These are phyloP conservation scores for Menidia beryllina DNA, from an alignment of 2,113 vertebrate species.

Conservation along the genomic window DNA sequence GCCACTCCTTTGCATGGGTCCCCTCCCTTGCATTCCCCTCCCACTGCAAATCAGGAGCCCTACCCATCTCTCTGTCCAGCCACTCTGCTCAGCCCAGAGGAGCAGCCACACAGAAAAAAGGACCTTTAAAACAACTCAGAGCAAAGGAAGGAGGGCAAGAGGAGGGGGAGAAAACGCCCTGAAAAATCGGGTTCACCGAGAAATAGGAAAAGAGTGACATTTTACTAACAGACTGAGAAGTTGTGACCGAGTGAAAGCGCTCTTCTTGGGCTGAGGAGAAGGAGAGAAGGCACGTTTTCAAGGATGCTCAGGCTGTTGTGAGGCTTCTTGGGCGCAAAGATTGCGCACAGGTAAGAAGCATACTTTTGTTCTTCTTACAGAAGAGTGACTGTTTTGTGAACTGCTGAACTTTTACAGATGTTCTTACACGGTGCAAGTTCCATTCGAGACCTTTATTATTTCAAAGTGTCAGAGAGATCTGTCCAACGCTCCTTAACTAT, in stretches of 20 bases:
- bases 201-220: constrained; percentile 67
- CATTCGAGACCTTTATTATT: background rate
- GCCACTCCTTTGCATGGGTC: constrained; percentile 79
- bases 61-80: constrained; percentile 68
- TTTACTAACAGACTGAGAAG: constrained; percentile 59
- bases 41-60: constrained; percentile 77
- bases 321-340: constrained; percentile 71
- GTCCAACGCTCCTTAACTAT: constrained; percentile 12
- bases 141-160: constrained; percentile 52
- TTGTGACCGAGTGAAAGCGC: constrained; percentile 61
- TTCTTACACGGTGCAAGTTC: background rate
- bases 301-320: constrained; percentile 82
- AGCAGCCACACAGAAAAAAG: constrained; percentile 69
- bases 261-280: constrained; percentile 75
- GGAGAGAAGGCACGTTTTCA: constrained; percentile 64
- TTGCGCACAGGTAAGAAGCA: constrained; percentile 76
- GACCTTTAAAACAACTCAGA: constrained; percentile 65
- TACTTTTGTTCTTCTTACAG: background rate
- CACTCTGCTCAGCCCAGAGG: constrained; percentile 82
- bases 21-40: constrained; percentile 70
- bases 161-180: constrained; percentile 73
- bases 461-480: constrained; percentile 13
- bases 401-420: constrained; percentile 1
- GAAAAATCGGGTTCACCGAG: constrained; percentile 67
- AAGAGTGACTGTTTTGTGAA: background rate